phyloP scores from a whole-genome alignment of 2,797 vertebrate genomes.

The Pseudochaenichthys georgianus region DNA sequence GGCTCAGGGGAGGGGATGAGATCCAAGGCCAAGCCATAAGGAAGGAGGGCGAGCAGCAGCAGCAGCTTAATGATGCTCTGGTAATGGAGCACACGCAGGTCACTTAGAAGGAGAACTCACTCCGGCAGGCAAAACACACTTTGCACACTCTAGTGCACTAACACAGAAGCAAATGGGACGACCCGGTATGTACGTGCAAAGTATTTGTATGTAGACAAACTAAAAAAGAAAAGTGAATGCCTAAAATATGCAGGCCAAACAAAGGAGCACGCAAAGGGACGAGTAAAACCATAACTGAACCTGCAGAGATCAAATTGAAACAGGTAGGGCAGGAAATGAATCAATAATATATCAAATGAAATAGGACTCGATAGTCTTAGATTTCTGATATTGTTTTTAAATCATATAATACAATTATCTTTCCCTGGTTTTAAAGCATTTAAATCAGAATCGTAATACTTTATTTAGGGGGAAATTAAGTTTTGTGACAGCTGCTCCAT shows the following conservation, averaged over 20 bases:
- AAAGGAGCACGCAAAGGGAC: neutral
- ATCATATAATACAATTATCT: no score
- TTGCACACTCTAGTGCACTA: conserved; percentile 30
- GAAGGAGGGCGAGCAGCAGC: conserved; percentile 62
- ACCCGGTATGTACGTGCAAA: neutral
- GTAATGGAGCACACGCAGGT: conserved; percentile 68
- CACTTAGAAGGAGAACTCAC: conserved; percentile 64
- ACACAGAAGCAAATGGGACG: conserved; percentile 2
- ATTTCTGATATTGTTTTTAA: no score
- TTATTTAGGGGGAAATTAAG: no score
- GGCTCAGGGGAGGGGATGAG: conserved; percentile 62
- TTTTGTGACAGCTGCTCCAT: no score
- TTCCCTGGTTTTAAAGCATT: no score
- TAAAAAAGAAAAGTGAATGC: neutral
- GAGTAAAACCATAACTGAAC: neutral
- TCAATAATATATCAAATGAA: no score
- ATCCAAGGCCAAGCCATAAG: conserved; percentile 72
- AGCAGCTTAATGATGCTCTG: conserved; percentile 72
- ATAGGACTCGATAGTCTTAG: no score
- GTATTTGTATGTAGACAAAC: neutral
- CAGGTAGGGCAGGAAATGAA: no score
- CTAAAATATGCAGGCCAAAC: neutral
- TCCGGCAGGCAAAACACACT: conserved; percentile 40
- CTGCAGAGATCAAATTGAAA: neutral
- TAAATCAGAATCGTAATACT: no score